Evolutionary conservation across 2,113 vertebrate genomes (phyloP), one percentile per base, ranked within the genome.

Genomic region (Cyprinodon variegatus): DNA sequence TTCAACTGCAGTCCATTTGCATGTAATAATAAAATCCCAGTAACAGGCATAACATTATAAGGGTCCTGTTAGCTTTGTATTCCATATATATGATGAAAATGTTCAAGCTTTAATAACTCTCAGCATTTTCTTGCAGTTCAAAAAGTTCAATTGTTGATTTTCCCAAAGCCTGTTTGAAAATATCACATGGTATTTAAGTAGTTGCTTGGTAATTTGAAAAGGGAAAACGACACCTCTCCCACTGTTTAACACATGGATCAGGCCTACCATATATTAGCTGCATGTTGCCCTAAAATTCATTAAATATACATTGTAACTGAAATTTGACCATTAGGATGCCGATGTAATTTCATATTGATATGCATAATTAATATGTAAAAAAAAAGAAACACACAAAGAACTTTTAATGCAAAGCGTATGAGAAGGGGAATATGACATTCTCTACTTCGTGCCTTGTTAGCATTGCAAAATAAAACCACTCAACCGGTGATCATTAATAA

Each of bases 401-500:
- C 7, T 53, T 50, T 78, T 8, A 65, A 67, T 29, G 61, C 62
- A 13, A 22, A 4, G 38, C 14, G 65, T 53, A 67, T 43, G 57
- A 74, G 2, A 74, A 68, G 61, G 76, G 43, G 43, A 76, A 57
- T 61, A 61, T 36, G 68, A 64, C 62, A 61, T 11, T 40, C 39
- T 62, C 61, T 15, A 38, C 65, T 29, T 75, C 71, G 65, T 46
- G 77, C 57, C 76, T 64, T 15, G 77, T 37, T 38, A 50, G 46
- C 11, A 22, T 53, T 82, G 70, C 60, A 78, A 84, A 82, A 83
- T 77, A 61, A 88, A 85, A 61, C 76, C 11, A 38, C 43, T 67
- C 77, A 81, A 59, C 63, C 41, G 4, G 15, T 53, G 63, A 81
- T 77, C 14, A 38, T 70, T 64, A 83, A 84, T 36, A 85, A 90